Evolutionary conservation across 1,140 invertebrate genomes (phyloP).

Genomic region (Calycopis cecrops): DNA sequence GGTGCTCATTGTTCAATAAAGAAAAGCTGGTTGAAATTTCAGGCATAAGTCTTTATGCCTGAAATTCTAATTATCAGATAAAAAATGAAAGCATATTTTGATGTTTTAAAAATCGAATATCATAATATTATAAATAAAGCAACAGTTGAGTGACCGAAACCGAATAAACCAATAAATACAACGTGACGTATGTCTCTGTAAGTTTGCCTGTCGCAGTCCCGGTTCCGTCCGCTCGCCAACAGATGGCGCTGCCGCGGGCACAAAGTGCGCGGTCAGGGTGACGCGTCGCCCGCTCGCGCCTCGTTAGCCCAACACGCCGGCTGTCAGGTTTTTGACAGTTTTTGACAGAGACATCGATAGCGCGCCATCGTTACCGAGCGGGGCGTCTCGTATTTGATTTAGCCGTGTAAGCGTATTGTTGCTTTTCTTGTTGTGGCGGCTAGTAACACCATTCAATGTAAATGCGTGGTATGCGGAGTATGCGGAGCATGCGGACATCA

Average conservation of each 20-base stretch:
- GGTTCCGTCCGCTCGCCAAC: slow-evolving; percentile 34
- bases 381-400: slow-evolving; percentile 56
- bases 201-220: not conserved
- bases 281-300: slow-evolving; percentile 44
- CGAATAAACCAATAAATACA: too few species aligned
- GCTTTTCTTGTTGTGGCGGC: slow-evolving; percentile 40
- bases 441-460: slow-evolving; percentile 8
- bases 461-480: not conserved
- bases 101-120: too few species aligned
- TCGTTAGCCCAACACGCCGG: slow-evolving; percentile 67
- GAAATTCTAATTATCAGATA: too few species aligned
- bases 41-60: too few species aligned
- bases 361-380: slow-evolving; percentile 60
- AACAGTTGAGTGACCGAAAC: too few species aligned
- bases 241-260: slow-evolving; percentile 48
- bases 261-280: slow-evolving; percentile 50
- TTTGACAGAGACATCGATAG: slow-evolving; percentile 72
- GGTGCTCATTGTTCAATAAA: too few species aligned
- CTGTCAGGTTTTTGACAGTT: slow-evolving; percentile 70
- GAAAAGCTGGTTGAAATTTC: too few species aligned
- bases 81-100: too few species aligned
- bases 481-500: slow-evolving; percentile 3
- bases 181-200: too few species aligned
- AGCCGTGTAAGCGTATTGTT: slow-evolving; percentile 60
- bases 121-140: too few species aligned